A percentile compares a stretch with the other conserved stretches of the same genome.
phyloP scores from a whole-genome alignment of 2,113 vertebrate genomes.

The Forbesichthys papilliferus region DNA sequence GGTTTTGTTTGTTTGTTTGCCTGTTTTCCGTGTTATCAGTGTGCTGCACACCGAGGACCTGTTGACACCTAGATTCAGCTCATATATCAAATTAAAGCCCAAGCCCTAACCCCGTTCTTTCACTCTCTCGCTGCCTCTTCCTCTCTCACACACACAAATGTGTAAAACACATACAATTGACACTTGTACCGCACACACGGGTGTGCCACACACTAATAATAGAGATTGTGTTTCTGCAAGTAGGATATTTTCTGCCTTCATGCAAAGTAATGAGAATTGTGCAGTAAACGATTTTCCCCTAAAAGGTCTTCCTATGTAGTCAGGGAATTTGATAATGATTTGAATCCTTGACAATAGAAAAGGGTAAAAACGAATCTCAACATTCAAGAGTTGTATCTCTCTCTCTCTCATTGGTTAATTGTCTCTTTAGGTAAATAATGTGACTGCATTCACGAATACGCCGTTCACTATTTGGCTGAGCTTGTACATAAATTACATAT shows the following conservation, averaged over 20 bases:
- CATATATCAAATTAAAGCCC: conserved; percentile 56
- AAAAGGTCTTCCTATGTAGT: neutral
- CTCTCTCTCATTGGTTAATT: neutral
- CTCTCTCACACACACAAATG: no score
- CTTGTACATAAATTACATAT: neutral
- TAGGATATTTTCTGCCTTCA: conserved; percentile 37
- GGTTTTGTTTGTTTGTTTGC: conserved; percentile 31
- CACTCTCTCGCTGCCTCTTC: no score
- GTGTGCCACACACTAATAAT: conserved; percentile 36
- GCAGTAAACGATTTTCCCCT: conserved; percentile 20
- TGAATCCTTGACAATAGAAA: neutral
- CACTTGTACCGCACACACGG: conserved; percentile 38
- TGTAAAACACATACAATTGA: conserved; percentile 32
- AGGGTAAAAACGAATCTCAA: neutral
- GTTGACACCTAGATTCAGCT: conserved; percentile 45
- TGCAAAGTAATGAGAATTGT: conserved; percentile 52
- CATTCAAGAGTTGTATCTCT: neutral
- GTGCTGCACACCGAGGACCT: conserved; percentile 47
- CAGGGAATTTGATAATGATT: neutral
- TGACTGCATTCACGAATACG: neutral
- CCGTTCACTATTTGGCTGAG: neutral
- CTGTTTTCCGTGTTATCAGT: conserved; percentile 59
- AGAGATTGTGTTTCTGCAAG: conserved; percentile 37
- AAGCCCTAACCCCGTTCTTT: no score
- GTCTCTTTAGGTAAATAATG: neutral